Evolutionary conservation across 2,888 invertebrate species (phyloP), one percentile per base, ranked within the genome.

Genomic region (Herminia tarsipennalis): DNA sequence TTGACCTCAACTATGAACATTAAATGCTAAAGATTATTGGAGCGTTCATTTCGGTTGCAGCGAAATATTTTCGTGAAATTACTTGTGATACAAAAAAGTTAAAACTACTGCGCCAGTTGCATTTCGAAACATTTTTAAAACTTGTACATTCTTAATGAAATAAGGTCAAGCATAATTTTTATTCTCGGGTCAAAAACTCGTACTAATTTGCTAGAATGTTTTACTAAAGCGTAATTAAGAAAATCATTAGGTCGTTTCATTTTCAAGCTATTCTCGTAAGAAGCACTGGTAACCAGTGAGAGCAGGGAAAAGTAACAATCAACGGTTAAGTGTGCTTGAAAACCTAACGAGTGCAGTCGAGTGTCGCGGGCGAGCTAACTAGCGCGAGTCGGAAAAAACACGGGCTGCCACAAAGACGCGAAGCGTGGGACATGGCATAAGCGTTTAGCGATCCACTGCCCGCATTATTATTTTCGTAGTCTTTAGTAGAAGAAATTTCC

Each of bases 261-360:
- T 63, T 54, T 44, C 52, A 59, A 70, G 66, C 62, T 36, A 33
- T 67, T 62, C 69, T 49, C 56, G 46, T 53, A 56, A 61, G 57
- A 54, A 62, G 49, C 39, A 28, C n/a, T 25, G 52, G 46, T 51
- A 55, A 63, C 53, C 47, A 47, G 62, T 56, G 56, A 55, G 64
- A 54, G 59, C 49, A 56, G 48, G 49, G 63, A 65, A 73, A 78
- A 78, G 80, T 83, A 84, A 85, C 85, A 79, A 82, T 78, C 78
- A 66, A 57, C 65, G 53, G 61, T 69, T 67, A 69, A 83, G 81
- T 63, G 78, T 70, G 66, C 85, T 86, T 54, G 70, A 76, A 72
- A 78, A 72, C 62, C 67, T 81, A 78, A 80, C 81, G 77, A 86
- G 85, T 80, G 78, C 72, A 74, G 75, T 69, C 52, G 62, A 82